Base-by-base conservation (phyloP, 2,888 invertebrate genomes). In the Harpalus rufipes region DNA sequence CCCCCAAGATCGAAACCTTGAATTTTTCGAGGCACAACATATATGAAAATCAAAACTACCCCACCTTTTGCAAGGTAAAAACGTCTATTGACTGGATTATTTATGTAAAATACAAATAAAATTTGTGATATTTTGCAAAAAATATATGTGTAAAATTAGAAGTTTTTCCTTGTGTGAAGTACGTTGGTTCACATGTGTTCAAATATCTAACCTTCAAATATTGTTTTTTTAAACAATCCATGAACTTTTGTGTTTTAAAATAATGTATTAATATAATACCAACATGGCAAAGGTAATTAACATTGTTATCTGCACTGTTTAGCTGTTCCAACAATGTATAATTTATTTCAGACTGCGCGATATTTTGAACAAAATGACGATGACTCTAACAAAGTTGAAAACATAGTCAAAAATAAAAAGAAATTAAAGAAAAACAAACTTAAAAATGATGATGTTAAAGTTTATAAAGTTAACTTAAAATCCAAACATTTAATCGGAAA, bases 391-490 rank as follows among this genome's bases (percentile, higher is more conserved):
- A n/a, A n/a, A 51, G 21, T 14, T 12, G n/a, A 56, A 78, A 83
- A 83, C n/a, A 83, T 74, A 82, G 25, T 82, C 51, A 68, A 65
- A 51, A 8, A 51, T 65, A 81, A 65, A 51, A 8, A 51, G 51
- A 72, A 39, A 44, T 32, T 59, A 4, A 61, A 78, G 44, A 81
- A 78, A 65, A 78, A 84, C 12, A 78, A 78, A 78, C n/a, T 14
- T 16, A 61, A 65, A 7, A 63, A 76, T 10, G 32, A 39, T 5
- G 80, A 59, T 25, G 65, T 78, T 25, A 81, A 81, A 14, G 59
- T 81, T 0, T 86, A 86, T 56, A 86, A 86, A 58, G 83, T 86
- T 1, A 82, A 86, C n/a, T 85, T 86, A 12, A 86, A 86, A 44
- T n/a, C 58, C n/a, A 39, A 84, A 79, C 59, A 85, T 78, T 78